phyloP scores from a whole-genome alignment of 2,888 invertebrate genomes.

The Agonopterix alstromeriana region DNA sequence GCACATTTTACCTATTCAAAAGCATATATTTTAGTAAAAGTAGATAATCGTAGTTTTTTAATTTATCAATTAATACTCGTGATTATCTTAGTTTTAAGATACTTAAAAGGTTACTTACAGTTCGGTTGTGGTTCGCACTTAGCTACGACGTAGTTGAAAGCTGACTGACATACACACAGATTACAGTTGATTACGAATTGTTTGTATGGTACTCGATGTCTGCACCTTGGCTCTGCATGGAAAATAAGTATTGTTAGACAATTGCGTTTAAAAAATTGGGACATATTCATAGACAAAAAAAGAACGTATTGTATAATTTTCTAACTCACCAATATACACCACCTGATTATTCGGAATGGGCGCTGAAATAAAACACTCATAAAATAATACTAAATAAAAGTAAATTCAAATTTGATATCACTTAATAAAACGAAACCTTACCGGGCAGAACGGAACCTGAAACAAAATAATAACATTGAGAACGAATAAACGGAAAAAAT shows the following conservation, averaged over 20 bases:
- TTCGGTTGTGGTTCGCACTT: conserved; percentile 17
- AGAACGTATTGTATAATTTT: not conserved
- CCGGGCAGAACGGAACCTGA: not conserved
- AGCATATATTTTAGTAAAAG: no score
- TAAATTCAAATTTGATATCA: not conserved
- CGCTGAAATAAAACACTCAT: not conserved
- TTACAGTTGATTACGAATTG: conserved; percentile 19
- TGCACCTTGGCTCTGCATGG: conserved; percentile 24
- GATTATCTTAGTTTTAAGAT: no score
- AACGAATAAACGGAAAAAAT: not conserved
- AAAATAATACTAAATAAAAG: not conserved
- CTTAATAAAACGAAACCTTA: not conserved
- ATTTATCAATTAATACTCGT: no score
- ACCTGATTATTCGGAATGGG: not conserved
- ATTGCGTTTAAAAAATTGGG: no score
- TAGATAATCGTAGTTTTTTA: no score
- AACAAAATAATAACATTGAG: not conserved
- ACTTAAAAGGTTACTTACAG: conserved; percentile 6
- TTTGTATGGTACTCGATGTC: conserved; percentile 16
- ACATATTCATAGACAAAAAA: no score
- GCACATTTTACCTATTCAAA: no score
- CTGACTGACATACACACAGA: conserved; percentile 20
- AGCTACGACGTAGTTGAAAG: conserved; percentile 24
- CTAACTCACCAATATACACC: conserved; percentile 1
- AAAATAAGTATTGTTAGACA: not conserved